These are phyloP conservation scores for Clepsis dumicolana DNA, from an alignment of 2,888 invertebrate genomes.

Conservation along the genomic window DNA sequence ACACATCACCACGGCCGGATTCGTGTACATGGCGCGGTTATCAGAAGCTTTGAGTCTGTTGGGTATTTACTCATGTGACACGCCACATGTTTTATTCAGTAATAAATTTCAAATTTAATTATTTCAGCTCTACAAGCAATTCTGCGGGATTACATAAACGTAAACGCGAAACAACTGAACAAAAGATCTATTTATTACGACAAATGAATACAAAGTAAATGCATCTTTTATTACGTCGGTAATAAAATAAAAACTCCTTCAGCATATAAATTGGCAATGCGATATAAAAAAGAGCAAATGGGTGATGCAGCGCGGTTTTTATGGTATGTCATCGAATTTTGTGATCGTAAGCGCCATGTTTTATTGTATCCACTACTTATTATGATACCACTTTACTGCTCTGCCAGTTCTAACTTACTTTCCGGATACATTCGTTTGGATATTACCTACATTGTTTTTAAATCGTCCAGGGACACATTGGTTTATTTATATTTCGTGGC, in stretches of 20 bases:
- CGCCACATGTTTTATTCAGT: conserved; percentile 2
- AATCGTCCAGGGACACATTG: not conserved
- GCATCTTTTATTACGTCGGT: conserved; percentile 34
- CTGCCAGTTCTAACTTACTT: conserved; percentile 16
- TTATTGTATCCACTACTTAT: conserved; percentile 69
- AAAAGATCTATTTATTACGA: conserved; percentile 26
- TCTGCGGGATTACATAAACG: not conserved
- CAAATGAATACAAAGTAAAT: conserved; percentile 39
- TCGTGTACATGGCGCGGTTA: not conserved
- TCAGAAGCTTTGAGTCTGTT: not conserved
- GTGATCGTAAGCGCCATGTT: conserved; percentile 65
- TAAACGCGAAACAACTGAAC: conserved; percentile 13
- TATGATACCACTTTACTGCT: conserved; percentile 64
- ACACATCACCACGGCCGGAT: not conserved
- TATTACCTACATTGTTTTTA: conserved; percentile 4
- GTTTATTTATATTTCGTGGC: not conserved
- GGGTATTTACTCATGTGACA: not conserved
- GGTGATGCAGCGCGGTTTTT: conserved; percentile 64
- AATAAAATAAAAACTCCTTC: conserved; percentile 49
- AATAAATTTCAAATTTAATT: conserved; percentile 5
- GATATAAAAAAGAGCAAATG: conserved; percentile 62
- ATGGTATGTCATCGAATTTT: conserved; percentile 68
- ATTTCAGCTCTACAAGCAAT: conserved; percentile 4
- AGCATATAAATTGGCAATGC: conserved; percentile 64
- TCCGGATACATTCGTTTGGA: conserved; percentile 9